Evolutionary conservation across 1,140 invertebrate genomes (phyloP).

Genomic region (Tetramorium simillimum): DNA sequence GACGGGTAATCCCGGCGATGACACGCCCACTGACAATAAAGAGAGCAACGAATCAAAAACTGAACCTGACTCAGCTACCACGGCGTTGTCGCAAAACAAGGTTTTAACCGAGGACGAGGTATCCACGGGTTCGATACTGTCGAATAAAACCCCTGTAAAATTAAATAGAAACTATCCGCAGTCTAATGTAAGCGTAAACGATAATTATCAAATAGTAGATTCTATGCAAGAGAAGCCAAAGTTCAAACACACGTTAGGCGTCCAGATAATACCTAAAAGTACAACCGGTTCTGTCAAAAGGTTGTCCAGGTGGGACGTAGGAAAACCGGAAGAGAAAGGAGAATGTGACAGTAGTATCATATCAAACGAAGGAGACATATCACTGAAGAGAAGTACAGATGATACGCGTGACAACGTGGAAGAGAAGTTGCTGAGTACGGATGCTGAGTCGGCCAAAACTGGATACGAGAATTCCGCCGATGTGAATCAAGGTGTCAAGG

Average conservation of each 20-base stretch:
- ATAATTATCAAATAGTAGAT: conserved; percentile 72
- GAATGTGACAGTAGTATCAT: conserved; percentile 78
- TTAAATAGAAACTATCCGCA: conserved; percentile 73
- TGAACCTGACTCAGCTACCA: conserved; percentile 70
- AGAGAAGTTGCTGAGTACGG: background rate
- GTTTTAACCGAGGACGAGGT: conserved; percentile 81
- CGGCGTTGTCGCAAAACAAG: conserved; percentile 74
- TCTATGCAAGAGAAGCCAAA: conserved; percentile 77
- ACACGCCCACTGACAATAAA: conserved; percentile 77
- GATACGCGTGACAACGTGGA: conserved; percentile 5
- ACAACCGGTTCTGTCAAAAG: conserved; percentile 77
- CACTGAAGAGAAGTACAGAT: conserved; percentile 64
- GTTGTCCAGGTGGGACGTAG: conserved; percentile 85
- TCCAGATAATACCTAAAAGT: conserved; percentile 81
- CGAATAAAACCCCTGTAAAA: conserved; percentile 66
- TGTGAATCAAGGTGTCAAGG: conserved; percentile 33
- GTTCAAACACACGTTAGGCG: conserved; percentile 82
- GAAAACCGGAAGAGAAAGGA: conserved; percentile 77
- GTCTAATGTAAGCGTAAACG: conserved; percentile 71
- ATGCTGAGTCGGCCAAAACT: conserved; percentile 6
- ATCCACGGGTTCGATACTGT: conserved; percentile 48
- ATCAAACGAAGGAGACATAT: conserved; percentile 81
- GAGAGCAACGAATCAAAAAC: conserved; percentile 80
- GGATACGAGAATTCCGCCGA: conserved; percentile 37
- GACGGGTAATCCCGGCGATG: conserved; percentile 87